Percentiles rank a stretch among this genome's conserved stretches.
phyloP scores from a whole-genome alignment of 2,888 invertebrate species.

The Thera britannica region DNA sequence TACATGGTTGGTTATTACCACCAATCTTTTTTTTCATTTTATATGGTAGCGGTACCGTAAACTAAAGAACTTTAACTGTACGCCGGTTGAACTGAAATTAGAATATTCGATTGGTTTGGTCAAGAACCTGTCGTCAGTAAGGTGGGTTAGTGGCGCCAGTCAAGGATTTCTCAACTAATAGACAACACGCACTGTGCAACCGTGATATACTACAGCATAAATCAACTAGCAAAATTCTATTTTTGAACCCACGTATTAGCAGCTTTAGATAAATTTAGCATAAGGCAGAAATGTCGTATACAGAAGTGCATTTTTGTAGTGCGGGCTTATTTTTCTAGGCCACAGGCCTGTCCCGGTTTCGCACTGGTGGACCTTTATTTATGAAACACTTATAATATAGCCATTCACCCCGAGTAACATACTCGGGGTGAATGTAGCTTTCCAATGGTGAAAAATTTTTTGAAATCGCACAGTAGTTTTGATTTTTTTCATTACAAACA shows the following conservation, averaged over 20 bases:
- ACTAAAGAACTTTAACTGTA: constrained; percentile 53
- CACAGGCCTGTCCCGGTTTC: too few relatives aligned
- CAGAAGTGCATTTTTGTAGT: too few relatives aligned
- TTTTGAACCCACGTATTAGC: constrained; percentile 12
- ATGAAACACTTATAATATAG: too few relatives aligned
- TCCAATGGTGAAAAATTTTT: too few relatives aligned
- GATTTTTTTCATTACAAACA: too few relatives aligned
- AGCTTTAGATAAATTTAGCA: too few relatives aligned
- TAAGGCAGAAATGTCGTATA: too few relatives aligned
- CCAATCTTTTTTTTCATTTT: not conserved
- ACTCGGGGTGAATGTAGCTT: too few relatives aligned
- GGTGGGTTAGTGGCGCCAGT: constrained; percentile 43
- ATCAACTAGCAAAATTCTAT: constrained; percentile 16
- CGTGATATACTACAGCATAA: constrained; percentile 9
- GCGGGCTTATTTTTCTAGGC: too few relatives aligned
- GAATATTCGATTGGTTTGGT: constrained; percentile 36
- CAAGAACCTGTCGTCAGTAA: constrained; percentile 41
- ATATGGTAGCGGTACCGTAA: not conserved
- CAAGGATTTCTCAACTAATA: constrained; percentile 39
- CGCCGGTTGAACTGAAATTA: constrained; percentile 74
- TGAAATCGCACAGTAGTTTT: too few relatives aligned
- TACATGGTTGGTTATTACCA: not conserved
- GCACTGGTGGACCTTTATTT: too few relatives aligned
- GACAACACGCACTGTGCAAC: constrained; percentile 20
- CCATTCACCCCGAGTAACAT: too few relatives aligned